phyloP scores from a whole-genome alignment of 2,888 invertebrate species.

The Nymphalis urticae region DNA sequence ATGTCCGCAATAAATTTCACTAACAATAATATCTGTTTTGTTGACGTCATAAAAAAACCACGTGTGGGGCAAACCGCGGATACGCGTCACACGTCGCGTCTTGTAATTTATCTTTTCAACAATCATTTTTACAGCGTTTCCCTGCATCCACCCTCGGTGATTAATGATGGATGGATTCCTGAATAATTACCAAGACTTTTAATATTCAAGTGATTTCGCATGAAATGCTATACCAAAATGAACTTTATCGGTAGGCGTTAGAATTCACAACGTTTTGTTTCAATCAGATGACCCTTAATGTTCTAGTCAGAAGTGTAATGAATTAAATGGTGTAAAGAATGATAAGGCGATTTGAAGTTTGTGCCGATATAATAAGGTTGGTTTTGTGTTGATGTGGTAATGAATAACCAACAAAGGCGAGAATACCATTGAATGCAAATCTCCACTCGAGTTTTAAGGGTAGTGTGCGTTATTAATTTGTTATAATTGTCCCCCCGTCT shows the following conservation, averaged over 20 bases:
- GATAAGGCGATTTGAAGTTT: conserved; percentile 38
- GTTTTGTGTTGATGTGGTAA: conserved; percentile 40
- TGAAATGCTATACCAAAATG: conserved; percentile 42
- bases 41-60: conserved; percentile 47
- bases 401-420: conserved; percentile 67
- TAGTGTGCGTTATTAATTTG: conserved; percentile 80
- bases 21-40: conserved; percentile 58
- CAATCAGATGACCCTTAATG: conserved; percentile 72
- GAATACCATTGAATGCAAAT: conserved; percentile 78
- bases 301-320: conserved; percentile 46
- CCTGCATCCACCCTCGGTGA: conserved; percentile 72
- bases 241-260: conserved; percentile 47
- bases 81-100: conserved; percentile 72
- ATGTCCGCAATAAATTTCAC: conserved; percentile 54
- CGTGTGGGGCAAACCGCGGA: conserved; percentile 59
- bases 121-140: conserved; percentile 79
- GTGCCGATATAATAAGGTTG: conserved; percentile 35
- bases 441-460: conserved; percentile 80
- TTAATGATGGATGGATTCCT: conserved; percentile 82
- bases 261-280: conserved; percentile 51
- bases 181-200: conserved; percentile 82
- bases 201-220: conserved; percentile 79
- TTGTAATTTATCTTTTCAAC: conserved; percentile 80
- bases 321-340: conserved; percentile 40
- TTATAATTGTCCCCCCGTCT: conserved; percentile 77